These are phyloP conservation scores for Drosophila percnosoma DNA, from an alignment of 2,888 invertebrate species.

Conservation along the genomic window DNA sequence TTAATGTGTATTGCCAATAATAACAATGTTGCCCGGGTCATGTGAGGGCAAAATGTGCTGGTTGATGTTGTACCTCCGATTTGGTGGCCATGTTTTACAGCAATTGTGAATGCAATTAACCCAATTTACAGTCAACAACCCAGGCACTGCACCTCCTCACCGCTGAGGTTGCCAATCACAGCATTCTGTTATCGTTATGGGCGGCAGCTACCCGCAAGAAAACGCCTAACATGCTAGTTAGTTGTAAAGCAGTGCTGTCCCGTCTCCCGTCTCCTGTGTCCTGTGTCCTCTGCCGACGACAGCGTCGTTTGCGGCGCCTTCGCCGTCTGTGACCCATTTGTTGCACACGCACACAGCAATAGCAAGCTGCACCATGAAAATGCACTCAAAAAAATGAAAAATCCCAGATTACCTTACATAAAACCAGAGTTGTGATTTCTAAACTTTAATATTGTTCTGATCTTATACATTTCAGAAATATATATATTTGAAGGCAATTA, in stretches of 20 bases:
- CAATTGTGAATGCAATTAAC: conserved; percentile 60
- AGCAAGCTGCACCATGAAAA: background rate
- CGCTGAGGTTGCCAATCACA: conserved; percentile 54
- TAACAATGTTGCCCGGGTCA: conserved; percentile 41
- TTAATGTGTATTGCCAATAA: conserved; percentile 30
- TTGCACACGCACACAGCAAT: conserved; percentile 37
- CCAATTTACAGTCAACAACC: conserved; percentile 54
- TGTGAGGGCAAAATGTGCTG: conserved; percentile 28
- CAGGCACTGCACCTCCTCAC: background rate
- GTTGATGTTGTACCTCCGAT: conserved; percentile 26
- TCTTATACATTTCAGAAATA: background rate
- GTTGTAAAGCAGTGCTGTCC: conserved; percentile 13
- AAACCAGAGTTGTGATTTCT: background rate
- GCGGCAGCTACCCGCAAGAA: conserved; percentile 32
- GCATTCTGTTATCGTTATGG: conserved; percentile 65
- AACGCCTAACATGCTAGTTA: conserved; percentile 42
- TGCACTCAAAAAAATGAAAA: conserved; percentile 2
- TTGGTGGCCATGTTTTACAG: conserved; percentile 30
- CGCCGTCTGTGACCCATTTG: conserved; percentile 67
- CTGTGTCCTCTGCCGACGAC: conserved; percentile 4
- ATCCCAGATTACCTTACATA: background rate
- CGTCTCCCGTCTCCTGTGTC: background rate
- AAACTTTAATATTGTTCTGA: background rate
- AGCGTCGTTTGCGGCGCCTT: conserved; percentile 8
- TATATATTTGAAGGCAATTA: background rate